Evolutionary conservation across 2,113 vertebrate genomes (phyloP).

Genomic region (Cariama cristata): DNA sequence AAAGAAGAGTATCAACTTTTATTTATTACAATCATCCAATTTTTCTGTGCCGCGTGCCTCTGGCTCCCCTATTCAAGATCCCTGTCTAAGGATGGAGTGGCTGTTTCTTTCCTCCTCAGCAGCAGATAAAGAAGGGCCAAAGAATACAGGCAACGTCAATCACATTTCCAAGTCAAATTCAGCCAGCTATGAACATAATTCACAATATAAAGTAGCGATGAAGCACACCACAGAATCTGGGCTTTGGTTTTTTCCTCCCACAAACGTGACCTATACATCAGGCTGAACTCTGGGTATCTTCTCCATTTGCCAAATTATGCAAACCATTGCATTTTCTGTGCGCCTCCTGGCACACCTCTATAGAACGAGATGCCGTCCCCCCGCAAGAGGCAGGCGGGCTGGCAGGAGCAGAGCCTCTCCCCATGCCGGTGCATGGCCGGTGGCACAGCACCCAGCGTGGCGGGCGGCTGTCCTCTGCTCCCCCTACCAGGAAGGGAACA

Average conservation of each 20-base stretch:
- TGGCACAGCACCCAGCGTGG: neutral
- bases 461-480: neutral
- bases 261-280: neutral
- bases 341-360: neutral
- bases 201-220: neutral
- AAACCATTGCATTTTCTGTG: neutral
- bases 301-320: neutral
- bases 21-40: neutral
- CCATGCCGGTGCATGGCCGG: neutral
- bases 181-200: neutral
- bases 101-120: neutral
- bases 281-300: neutral
- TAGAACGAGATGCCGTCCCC: neutral
- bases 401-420: neutral
- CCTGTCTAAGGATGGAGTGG: neutral
- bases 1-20: neutral
- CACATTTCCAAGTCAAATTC: neutral
- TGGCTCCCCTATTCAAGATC: neutral
- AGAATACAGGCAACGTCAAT: neutral
- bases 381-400: neutral
- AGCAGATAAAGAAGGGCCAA: neutral
- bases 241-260: neutral
- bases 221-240: neutral
- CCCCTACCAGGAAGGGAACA: neutral
- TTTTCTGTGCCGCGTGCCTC: neutral